These are phyloP conservation scores for Turdus rufiventris DNA, from an alignment of 2,113 vertebrate species.

Conservation along the genomic window DNA sequence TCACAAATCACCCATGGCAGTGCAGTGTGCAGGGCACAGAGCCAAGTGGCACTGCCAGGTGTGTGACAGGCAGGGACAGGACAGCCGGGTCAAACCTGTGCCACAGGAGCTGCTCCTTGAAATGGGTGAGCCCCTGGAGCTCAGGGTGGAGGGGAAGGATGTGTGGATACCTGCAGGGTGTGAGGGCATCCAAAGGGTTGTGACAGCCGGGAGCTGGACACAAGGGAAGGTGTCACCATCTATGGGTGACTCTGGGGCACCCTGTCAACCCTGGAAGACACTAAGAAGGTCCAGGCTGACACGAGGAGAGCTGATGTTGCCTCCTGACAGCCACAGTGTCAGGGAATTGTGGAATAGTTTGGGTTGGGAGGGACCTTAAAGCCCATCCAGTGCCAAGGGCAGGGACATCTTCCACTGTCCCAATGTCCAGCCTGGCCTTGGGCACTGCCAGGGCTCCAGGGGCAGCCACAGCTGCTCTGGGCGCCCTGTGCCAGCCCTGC, in stretches of 20 bases:
- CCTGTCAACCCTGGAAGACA: background rate
- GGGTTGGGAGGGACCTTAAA: background rate
- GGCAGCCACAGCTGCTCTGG: background rate
- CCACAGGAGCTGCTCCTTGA: background rate
- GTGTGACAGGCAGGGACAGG: accelerated
- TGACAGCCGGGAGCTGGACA: background rate
- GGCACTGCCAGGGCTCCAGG: background rate
- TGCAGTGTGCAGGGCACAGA: accelerated
- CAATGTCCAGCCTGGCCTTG: background rate
- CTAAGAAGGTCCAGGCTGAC: background rate
- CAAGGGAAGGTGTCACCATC: background rate
- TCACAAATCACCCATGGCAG: background rate
- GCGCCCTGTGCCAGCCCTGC: background rate
- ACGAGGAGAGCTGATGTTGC: background rate
- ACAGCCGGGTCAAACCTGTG: background rate
- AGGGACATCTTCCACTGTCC: background rate
- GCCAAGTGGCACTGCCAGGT: accelerated
- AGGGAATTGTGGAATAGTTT: background rate
- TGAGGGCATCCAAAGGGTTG: background rate
- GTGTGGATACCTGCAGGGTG: accelerated
- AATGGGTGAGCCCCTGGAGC: background rate
- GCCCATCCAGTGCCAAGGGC: background rate
- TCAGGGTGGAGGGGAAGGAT: background rate
- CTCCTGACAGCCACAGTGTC: background rate
- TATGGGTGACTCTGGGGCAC: background rate